Percentiles rank a stretch among this genome's conserved stretches.
Evolutionary conservation across 2,113 vertebrate species (phyloP).

Genomic region (Tragelaphus buxtoni): DNA sequence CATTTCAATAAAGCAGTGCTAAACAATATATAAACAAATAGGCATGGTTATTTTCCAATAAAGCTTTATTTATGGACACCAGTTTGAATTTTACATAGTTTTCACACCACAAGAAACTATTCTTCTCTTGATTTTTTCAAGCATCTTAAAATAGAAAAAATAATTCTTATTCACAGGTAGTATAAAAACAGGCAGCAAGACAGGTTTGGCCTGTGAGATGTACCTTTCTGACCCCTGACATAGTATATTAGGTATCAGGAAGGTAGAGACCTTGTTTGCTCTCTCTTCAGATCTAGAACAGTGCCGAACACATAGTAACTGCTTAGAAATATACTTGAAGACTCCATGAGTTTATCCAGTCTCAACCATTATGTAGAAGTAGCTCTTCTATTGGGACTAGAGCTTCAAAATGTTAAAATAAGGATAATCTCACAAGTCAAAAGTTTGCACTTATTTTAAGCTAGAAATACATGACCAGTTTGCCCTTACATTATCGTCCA

Average conservation of each 20-base stretch:
- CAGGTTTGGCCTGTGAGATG: background rate
- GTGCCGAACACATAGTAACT: background rate
- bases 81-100: background rate
- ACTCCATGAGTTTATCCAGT: background rate
- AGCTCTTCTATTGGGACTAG: background rate
- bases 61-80: background rate
- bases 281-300: background rate
- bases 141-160: background rate
- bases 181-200: background rate
- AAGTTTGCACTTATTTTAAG: background rate
- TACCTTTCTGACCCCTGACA: background rate
- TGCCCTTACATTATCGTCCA: background rate
- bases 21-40: background rate
- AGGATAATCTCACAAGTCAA: background rate
- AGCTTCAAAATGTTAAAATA: background rate
- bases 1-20: background rate
- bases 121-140: background rate
- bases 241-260: background rate
- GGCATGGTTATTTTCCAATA: background rate
- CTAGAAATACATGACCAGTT: background rate
- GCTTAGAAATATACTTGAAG: background rate
- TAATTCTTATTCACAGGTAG: background rate
- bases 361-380: background rate
- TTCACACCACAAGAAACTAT: background rate
- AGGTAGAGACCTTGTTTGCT: background rate